phyloP scores from a whole-genome alignment of 2,888 invertebrate species.

The Hypsopygia costalis region DNA sequence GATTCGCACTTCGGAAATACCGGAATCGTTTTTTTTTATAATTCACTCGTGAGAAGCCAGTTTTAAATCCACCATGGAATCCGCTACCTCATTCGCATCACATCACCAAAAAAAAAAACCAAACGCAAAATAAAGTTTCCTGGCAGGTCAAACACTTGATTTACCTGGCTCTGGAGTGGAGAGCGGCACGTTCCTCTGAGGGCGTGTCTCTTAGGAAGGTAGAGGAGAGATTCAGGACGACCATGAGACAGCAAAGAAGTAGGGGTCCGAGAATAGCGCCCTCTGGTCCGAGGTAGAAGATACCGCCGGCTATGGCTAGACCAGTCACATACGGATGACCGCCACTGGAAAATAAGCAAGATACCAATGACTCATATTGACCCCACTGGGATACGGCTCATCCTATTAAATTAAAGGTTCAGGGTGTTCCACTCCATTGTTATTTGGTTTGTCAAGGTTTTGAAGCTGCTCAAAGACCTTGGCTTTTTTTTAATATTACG shows the following conservation, averaged over 20 bases:
- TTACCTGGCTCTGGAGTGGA: constrained; percentile 76
- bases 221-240: constrained; percentile 91
- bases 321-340: constrained; percentile 99
- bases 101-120: constrained; percentile 7
- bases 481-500: too few relatives aligned
- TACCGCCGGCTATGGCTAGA: constrained; percentile 97
- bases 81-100: constrained; percentile 15
- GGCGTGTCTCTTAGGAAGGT: constrained; percentile 85
- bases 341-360: constrained; percentile 77
- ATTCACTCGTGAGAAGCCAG: too few relatives aligned
- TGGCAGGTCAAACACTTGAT: constrained; percentile 15
- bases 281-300: constrained; percentile 97
- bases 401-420: too few relatives aligned
- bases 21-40: too few relatives aligned
- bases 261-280: constrained; percentile 98
- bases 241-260: constrained; percentile 95
- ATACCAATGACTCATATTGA: too few relatives aligned
- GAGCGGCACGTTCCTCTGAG: constrained; percentile 79
- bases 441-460: too few relatives aligned
- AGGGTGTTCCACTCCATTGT: too few relatives aligned
- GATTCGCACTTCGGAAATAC: too few relatives aligned
- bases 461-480: too few relatives aligned
- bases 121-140: constrained; percentile 8
- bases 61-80: too few relatives aligned
- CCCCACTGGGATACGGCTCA: too few relatives aligned